Evolutionary conservation across 2,797 vertebrate species (phyloP), one percentile per base, ranked within the genome.

Genomic region (Chromobotia macracanthus): DNA sequence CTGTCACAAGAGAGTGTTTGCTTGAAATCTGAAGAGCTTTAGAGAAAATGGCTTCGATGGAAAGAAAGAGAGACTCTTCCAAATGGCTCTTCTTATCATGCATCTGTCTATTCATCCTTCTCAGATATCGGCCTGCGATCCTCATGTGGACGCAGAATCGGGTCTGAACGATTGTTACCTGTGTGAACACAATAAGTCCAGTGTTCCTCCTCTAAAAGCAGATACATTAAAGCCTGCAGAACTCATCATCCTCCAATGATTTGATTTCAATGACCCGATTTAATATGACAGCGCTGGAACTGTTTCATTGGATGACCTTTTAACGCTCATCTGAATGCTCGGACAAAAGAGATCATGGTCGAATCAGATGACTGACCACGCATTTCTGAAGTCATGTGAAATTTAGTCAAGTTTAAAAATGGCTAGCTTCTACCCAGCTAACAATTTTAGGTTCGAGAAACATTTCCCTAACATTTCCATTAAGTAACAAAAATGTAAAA

Each of bases 181-280:
- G 2, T 31, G 18, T 44, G 23, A 78, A 71, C 35, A 79, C 77
- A 72, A 79, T 66, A 46, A 18, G 5, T 66, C 50, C 60, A 79
- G 77, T 79, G 77, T 79, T 79, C 38, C 61, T 66, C 13, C 13
- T 70, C 25, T 71, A 78, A 78, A 78, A 78, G 55, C 3, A 15
- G 67, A 78, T 70, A 78, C 56, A 70, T 63, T 51, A 75, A 71
- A 3, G 25, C 58, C 67, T 71, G 58, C 31, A 79, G 60, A 79
- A 53, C 77, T 31, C 48, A 80, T 76, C 72, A 64, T 79, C 74
- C 56, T 44, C 23, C 50, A 60, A 53, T 23, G 16, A 35, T 75
- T 81, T 68, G 44, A 69, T 75, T 72, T 73, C 11, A 44, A 79
- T 80, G 66, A 72, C 66, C 53, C 38, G 74, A 64, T 70, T 80